Evolutionary conservation across 2,888 invertebrate genomes (phyloP).

Genomic region (Mythimna lalbum): DNA sequence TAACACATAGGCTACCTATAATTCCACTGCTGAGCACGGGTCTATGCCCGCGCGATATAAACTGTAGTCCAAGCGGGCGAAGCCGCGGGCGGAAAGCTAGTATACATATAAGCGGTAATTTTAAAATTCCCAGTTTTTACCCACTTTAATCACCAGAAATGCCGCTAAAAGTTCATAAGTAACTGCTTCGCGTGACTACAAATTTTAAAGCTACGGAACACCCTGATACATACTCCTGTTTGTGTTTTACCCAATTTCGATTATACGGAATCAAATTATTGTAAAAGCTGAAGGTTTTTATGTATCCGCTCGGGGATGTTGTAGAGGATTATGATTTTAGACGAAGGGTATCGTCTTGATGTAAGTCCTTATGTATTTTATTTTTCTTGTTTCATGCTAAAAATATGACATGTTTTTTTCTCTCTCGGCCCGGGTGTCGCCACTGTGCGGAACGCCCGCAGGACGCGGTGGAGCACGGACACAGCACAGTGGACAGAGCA

Average conservation of each 20-base stretch:
- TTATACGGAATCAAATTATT: conserved; percentile 56
- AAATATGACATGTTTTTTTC: conserved; percentile 1
- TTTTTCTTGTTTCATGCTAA: conserved; percentile 9
- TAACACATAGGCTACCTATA: too few relatives aligned
- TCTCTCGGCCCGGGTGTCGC: too few relatives aligned
- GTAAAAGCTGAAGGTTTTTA: conserved; percentile 54
- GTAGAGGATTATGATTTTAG: conserved; percentile 56
- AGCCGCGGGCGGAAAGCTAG: too few relatives aligned
- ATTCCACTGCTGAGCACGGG: too few relatives aligned
- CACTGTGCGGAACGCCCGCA: too few relatives aligned
- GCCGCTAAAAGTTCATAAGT: not conserved
- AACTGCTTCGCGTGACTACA: not conserved
- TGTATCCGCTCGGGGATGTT: conserved; percentile 34
- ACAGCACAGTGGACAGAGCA: too few relatives aligned
- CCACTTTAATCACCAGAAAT: not conserved
- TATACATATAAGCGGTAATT: too few relatives aligned
- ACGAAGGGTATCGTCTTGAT: conserved; percentile 11
- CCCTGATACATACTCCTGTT: conserved; percentile 3
- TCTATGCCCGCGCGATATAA: too few relatives aligned
- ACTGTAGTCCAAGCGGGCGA: too few relatives aligned
- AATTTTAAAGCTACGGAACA: conserved; percentile 36
- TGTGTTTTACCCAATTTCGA: conserved; percentile 30
- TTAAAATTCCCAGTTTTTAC: not conserved
- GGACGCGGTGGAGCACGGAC: too few relatives aligned
- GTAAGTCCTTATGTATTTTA: conserved; percentile 25